Evolutionary conservation across 2,113 vertebrate genomes (phyloP).

Genomic region (Leptobrachium leishanense): DNA sequence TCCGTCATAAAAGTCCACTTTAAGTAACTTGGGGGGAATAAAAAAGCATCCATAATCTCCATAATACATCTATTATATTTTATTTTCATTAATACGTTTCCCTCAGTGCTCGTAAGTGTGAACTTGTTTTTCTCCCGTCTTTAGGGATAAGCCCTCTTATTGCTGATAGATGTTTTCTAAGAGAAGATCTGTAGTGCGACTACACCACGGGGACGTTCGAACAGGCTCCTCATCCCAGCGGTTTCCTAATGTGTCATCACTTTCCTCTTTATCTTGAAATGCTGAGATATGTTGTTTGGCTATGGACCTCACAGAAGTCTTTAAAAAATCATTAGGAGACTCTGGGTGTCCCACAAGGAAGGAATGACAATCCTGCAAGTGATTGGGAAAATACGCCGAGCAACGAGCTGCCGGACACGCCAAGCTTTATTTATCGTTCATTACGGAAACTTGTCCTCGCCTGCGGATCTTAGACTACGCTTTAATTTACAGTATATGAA

Average conservation of each 20-base stretch:
- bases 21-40: too few relatives aligned
- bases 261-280: conserved; percentile 45
- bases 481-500: too few relatives aligned
- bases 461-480: not conserved
- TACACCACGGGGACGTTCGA: conserved; percentile 21
- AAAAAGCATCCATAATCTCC: not conserved
- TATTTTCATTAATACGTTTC: conserved; percentile 36
- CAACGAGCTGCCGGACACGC: not conserved
- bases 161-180: conserved; percentile 46
- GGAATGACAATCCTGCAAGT: conserved; percentile 27
- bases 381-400: conserved; percentile 26
- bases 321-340: conserved; percentile 47
- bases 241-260: conserved; percentile 41
- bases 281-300: conserved; percentile 48
- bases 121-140: conserved; percentile 31
- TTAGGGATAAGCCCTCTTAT: conserved; percentile 38
- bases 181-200: conserved; percentile 37
- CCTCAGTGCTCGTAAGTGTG: conserved; percentile 22
- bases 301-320: conserved; percentile 48
- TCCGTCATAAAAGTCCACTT: too few relatives aligned
- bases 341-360: conserved; percentile 32
- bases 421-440: not conserved
- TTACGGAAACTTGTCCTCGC: not conserved
- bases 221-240: conserved; percentile 25
- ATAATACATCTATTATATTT: conserved; percentile 34